Percentiles rank a stretch among this genome's conserved stretches.
Conservation (phyloP, 2,888 invertebrate genomes). For the Nasonovia ribisnigri region DNA sequence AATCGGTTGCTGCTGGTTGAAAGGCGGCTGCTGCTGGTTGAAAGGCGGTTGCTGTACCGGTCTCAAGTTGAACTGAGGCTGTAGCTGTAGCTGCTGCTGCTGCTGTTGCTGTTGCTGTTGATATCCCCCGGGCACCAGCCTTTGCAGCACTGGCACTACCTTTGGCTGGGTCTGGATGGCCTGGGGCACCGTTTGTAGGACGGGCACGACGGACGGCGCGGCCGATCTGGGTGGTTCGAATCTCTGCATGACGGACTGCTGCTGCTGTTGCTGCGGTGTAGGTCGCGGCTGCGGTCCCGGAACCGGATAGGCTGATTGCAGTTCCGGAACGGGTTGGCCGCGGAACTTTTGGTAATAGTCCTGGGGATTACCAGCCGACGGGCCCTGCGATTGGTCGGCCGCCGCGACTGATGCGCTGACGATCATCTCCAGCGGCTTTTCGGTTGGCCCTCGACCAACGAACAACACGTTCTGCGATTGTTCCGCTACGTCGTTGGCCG, state of each 20-base stretch:
- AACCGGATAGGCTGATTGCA: neutral
- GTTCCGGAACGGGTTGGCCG: neutral
- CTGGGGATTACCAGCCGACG: neutral
- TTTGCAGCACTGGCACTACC: slow-evolving; percentile 37
- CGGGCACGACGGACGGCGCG: slow-evolving; percentile 6
- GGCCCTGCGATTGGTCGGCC: neutral
- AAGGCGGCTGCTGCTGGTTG: neutral
- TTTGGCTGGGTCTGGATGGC: neutral
- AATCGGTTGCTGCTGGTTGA: neutral
- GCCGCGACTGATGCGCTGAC: neutral
- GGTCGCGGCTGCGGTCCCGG: neutral
- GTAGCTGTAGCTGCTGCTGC: neutral
- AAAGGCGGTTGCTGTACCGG: neutral
- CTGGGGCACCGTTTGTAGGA: neutral
- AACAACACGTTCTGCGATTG: slow-evolving; percentile 33
- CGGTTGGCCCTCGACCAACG: neutral
- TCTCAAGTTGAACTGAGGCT: neutral
- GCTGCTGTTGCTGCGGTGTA: neutral
- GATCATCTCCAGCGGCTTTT: neutral
- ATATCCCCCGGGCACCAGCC: neutral
- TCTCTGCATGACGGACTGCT: neutral
- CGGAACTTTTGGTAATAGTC: neutral
- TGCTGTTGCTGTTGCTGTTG: slow-evolving; percentile 10
- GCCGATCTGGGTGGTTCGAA: neutral
- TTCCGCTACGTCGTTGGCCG: neutral